phyloP scores from a whole-genome alignment of 2,113 vertebrate species.

The Egretta garzetta region DNA sequence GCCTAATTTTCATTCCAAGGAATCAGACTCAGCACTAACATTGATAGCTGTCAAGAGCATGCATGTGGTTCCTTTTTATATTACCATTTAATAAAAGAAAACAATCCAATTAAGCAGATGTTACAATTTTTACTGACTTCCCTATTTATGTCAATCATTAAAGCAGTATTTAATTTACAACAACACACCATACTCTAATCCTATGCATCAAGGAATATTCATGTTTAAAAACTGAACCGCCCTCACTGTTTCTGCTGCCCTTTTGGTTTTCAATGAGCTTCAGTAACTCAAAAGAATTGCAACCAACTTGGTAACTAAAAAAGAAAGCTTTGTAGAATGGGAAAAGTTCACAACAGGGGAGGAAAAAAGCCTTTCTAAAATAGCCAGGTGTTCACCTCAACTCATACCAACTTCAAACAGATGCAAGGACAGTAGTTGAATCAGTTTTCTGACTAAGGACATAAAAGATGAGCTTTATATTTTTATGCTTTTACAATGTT shows the following conservation, averaged over 20 bases:
- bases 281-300: constrained; percentile 58
- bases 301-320: constrained; percentile 48
- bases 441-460: constrained; percentile 51
- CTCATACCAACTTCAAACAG: constrained; percentile 58
- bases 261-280: constrained; percentile 40
- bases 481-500: constrained; percentile 1
- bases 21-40: not conserved
- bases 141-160: not conserved
- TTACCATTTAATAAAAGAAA: not conserved
- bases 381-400: constrained; percentile 67
- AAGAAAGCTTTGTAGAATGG: constrained; percentile 53
- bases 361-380: constrained; percentile 53
- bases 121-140: not conserved
- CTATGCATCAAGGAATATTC: constrained; percentile 13
- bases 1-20: not conserved
- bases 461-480: constrained; percentile 59
- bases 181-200: not conserved
- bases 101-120: not conserved
- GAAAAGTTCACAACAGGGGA: constrained; percentile 59
- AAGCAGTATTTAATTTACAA: not conserved
- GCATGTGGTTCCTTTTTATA: not conserved
- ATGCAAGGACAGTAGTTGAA: constrained; percentile 50
- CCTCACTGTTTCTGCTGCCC: constrained; percentile 26
- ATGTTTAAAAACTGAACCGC: constrained; percentile 45
- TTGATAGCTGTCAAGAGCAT: not conserved